These are phyloP conservation scores for Gavialis gangeticus DNA, from an alignment of 2,113 vertebrate species.

Conservation along the genomic window DNA sequence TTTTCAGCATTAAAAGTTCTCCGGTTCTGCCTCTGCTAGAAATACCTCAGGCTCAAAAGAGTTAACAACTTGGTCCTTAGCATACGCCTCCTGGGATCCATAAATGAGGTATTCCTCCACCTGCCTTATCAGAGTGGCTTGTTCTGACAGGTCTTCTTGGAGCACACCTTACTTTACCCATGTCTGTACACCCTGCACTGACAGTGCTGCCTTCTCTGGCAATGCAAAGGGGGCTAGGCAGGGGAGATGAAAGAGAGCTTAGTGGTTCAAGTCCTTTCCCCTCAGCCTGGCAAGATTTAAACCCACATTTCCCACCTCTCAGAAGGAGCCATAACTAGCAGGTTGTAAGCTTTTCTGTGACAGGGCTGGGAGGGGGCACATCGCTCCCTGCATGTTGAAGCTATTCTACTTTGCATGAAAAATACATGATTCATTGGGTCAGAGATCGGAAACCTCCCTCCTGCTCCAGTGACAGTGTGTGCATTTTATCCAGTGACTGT, in stretches of 20 bases:
- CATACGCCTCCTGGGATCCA: background rate
- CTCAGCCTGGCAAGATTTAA: conserved; percentile 1
- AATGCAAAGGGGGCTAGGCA: background rate
- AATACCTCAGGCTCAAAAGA: accelerated
- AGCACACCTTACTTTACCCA: background rate
- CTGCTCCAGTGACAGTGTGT: accelerated
- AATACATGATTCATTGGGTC: no score
- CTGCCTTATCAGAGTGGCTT: background rate
- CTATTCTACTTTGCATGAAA: no score
- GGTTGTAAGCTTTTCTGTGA: no score
- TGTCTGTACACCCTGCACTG: background rate
- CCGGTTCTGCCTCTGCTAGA: background rate
- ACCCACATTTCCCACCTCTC: no score
- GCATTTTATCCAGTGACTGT: background rate
- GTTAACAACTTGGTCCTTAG: background rate
- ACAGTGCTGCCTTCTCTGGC: background rate
- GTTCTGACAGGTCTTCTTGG: background rate
- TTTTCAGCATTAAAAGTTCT: background rate
- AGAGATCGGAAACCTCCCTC: no score
- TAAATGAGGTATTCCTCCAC: background rate
- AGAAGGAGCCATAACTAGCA: no score
- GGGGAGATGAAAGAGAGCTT: background rate
- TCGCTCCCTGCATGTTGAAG: conserved; percentile 36
- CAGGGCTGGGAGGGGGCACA: background rate
- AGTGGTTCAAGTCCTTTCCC: background rate